Conservation (phyloP, 2,113 vertebrate species). For the Sinosuthora webbiana region DNA sequence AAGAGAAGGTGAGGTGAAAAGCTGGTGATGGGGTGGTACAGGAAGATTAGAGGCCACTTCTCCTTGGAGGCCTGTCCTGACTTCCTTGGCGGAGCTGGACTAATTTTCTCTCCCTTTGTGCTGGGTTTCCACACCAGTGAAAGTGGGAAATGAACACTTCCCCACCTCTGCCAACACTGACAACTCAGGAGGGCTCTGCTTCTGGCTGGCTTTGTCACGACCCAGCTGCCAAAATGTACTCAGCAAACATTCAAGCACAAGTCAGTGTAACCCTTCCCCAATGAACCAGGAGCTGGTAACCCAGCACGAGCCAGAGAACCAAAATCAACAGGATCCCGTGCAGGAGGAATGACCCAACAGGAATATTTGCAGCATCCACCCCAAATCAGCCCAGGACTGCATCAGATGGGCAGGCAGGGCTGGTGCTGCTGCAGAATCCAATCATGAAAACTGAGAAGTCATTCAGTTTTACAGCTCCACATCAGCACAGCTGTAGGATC, state of each 20-base stretch:
- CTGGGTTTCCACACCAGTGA: not conserved
- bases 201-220: not conserved
- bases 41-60: not conserved
- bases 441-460: not conserved
- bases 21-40: not conserved
- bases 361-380: not conserved
- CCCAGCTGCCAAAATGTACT: not conserved
- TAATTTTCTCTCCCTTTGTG: not conserved
- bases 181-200: not conserved
- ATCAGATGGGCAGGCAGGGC: not conserved
- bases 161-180: not conserved
- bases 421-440: not conserved
- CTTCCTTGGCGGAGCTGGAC: not conserved
- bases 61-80: not conserved
- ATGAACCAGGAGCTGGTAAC: not conserved
- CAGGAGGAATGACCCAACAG: not conserved
- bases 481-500: not conserved
- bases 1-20: not conserved
- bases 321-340: not conserved
- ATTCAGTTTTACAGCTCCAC: not conserved
- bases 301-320: not conserved
- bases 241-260: not conserved
- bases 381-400: not conserved
- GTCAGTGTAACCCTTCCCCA: not conserved
- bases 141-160: not conserved